These are phyloP conservation scores for Bedellia somnulentella DNA, from an alignment of 2,888 invertebrate species.

Conservation along the genomic window DNA sequence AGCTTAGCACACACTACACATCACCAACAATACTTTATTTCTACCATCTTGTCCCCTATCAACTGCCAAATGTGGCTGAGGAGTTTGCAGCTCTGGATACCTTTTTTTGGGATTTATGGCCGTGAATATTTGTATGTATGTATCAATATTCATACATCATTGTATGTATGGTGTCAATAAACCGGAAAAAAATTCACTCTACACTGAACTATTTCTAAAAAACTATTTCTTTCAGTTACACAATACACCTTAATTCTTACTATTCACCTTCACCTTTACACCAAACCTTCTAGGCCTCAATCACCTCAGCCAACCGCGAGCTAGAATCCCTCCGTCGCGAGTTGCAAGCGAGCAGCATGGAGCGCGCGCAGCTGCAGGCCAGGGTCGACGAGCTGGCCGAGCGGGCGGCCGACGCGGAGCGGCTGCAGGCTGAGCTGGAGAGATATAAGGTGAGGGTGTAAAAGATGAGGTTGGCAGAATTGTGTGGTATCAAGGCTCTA, in stretches of 20 bases:
- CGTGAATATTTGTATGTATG: no score
- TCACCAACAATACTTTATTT: no score
- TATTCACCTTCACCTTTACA: background rate
- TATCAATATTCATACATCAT: no score
- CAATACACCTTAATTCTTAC: background rate
- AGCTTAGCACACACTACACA: no score
- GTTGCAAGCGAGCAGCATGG: slow-evolving; percentile 65
- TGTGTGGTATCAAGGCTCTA: background rate
- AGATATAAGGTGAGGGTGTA: slow-evolving; percentile 63
- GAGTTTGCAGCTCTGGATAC: no score
- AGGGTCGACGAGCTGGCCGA: slow-evolving; percentile 64
- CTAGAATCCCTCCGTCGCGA: slow-evolving; percentile 67
- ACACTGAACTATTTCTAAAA: no score
- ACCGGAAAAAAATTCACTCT: no score
- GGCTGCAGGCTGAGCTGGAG: slow-evolving; percentile 68
- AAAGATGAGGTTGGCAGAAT: background rate
- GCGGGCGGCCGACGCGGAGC: slow-evolving; percentile 67
- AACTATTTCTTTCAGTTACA: no score
- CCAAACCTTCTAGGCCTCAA: slow-evolving; percentile 23
- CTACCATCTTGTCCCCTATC: no score
- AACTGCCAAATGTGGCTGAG: no score
- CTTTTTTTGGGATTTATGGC: no score
- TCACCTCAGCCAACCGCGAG: slow-evolving; percentile 58
- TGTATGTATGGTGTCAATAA: no score
- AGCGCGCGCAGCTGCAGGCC: slow-evolving; percentile 66